phyloP scores from a whole-genome alignment of 2,797 vertebrate genomes.

The Anolis apletophallus region DNA sequence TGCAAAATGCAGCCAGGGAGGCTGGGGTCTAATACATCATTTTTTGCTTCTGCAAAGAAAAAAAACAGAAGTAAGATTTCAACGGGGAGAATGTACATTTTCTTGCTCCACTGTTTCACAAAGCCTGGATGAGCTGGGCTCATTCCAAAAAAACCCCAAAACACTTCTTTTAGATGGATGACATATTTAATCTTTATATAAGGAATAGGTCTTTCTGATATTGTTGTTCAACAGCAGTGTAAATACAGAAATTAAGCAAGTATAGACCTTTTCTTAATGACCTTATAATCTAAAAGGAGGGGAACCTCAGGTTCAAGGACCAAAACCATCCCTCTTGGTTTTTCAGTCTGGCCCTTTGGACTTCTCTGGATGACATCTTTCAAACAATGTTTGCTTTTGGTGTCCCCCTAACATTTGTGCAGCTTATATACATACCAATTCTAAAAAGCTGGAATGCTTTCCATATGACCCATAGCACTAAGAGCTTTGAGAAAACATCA shows the following conservation, averaged over 20 bases:
- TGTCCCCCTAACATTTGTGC: too few relatives aligned
- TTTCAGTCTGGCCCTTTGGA: too few relatives aligned
- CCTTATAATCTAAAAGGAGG: background rate
- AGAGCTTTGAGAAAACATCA: too few relatives aligned
- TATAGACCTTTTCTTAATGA: background rate
- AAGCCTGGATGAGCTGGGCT: background rate
- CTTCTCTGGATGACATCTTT: too few relatives aligned
- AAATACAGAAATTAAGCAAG: background rate
- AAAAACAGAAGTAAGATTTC: background rate
- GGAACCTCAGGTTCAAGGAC: too few relatives aligned
- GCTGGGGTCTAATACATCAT: background rate
- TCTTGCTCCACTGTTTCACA: background rate
- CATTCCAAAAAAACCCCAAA: background rate
- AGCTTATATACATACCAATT: too few relatives aligned
- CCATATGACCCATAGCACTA: too few relatives aligned
- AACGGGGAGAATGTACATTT: background rate
- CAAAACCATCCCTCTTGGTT: too few relatives aligned
- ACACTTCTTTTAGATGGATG: background rate
- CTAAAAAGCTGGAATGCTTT: too few relatives aligned
- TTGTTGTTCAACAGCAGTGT: background rate
- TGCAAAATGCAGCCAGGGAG: constrained; percentile 46
- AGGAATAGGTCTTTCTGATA: background rate
- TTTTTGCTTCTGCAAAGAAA: constrained; percentile 11
- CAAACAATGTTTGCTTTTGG: too few relatives aligned
- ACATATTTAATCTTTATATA: background rate